Base-by-base conservation (phyloP, 2,888 invertebrate species). In the Caenorhabditis sp. region DNA sequence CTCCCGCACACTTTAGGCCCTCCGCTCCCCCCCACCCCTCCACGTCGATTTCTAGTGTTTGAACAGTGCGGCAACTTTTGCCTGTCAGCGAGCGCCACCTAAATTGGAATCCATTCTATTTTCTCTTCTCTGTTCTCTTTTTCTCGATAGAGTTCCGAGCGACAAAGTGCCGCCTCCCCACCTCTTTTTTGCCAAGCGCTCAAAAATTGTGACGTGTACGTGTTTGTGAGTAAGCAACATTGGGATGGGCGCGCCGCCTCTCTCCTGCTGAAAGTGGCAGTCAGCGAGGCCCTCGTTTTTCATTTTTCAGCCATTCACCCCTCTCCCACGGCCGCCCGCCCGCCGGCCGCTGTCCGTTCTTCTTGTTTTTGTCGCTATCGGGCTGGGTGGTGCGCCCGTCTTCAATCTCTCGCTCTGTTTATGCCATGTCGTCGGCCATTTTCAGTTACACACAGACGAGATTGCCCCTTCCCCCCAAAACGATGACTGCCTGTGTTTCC, bases 41-140 rank as follows among this genome's bases (percentile, higher is more conserved):
- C 11, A 9, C 35, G 35, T 13, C 35, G 48, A 61, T 61, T 62
- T 62, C 61, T 61, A 62, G 62, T 71, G 71, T 62, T 71, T 70
- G 59, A 59, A 70, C 70, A 70, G 70, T 53, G 70, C 70, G 59
- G 70, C 52, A 53, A 70, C 59, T 53, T 43, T 59, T 48, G 17
- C 26, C 32, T 50, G 43, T 39, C 55, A 26, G 30, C 32, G 56
- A 17, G 58, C 43, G 58, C 22, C 68, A 41, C 68, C 58, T 52
- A 68, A 68, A 70, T 70, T 59, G 70, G 70, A n/a, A n/a, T n/a
- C 53, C 37, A 50, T 66, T 50, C 58, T 3, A 7, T 15, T 63
- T 43, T 30, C 6, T 43, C 26, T 20, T 20, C 13, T 43, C 30
- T 26, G 39, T 59, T 68, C 56, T n/a, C 22, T 26, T 17, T 39